Conservation (phyloP, 1,140 invertebrate species). For the Dendrolimus punctatus region DNA sequence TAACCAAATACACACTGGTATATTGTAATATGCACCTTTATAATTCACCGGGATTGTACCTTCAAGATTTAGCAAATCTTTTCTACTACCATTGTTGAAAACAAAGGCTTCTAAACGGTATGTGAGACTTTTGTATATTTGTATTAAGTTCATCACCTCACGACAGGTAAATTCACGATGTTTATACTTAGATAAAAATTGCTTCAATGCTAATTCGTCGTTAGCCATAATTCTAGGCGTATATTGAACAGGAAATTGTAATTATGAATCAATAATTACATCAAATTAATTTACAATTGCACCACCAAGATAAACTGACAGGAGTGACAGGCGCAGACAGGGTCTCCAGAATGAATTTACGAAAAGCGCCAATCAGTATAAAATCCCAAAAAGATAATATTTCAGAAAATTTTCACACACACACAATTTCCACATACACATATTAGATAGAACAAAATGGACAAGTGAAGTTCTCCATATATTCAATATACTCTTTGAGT, state of each 20-base stretch:
- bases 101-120: constrained; percentile 75
- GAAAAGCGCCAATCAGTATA: too few relatives aligned
- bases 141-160: constrained; percentile 81
- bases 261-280: background rate
- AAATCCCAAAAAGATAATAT: too few relatives aligned
- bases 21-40: constrained; percentile 94
- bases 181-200: constrained; percentile 77
- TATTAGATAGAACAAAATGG: too few relatives aligned
- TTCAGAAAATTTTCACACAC: too few relatives aligned
- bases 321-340: background rate
- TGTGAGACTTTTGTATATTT: constrained; percentile 81
- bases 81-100: constrained; percentile 90
- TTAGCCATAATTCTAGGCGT: constrained; percentile 36
- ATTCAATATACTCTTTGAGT: too few relatives aligned
- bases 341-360: too few relatives aligned
- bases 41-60: constrained; percentile 95
- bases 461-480: too few relatives aligned
- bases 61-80: constrained; percentile 87
- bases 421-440: too few relatives aligned
- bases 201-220: constrained; percentile 71
- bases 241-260: background rate
- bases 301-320: constrained; percentile 6
- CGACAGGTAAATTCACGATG: constrained; percentile 82
- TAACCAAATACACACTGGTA: constrained; percentile 96
- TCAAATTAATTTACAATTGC: background rate